These are phyloP conservation scores for Lepidothrix coronata DNA, from an alignment of 2,113 vertebrate genomes.

Conservation along the genomic window DNA sequence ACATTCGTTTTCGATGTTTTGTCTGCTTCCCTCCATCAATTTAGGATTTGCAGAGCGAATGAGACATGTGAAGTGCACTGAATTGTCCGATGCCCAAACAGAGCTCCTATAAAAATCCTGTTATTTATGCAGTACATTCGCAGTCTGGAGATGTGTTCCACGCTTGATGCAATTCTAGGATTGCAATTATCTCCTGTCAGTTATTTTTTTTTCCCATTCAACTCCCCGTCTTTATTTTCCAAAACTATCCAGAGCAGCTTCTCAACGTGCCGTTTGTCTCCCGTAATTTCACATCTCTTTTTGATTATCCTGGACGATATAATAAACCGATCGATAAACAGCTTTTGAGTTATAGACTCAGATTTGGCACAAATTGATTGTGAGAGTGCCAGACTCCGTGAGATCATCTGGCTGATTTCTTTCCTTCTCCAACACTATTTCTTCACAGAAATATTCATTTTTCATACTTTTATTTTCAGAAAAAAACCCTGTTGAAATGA, in stretches of 20 bases:
- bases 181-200: background rate
- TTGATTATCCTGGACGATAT: background rate
- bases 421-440: background rate
- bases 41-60: background rate
- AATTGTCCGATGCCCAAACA: background rate
- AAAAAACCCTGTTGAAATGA: rapidly evolving
- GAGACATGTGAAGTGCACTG: background rate
- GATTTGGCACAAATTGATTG: background rate
- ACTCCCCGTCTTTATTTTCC: background rate
- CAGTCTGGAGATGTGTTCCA: background rate
- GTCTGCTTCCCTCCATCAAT: background rate
- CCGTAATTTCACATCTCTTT: background rate
- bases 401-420: background rate
- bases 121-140: background rate
- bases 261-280: background rate
- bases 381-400: background rate
- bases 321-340: background rate
- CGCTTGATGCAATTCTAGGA: background rate
- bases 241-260: background rate
- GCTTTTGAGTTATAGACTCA: background rate
- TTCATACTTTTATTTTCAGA: background rate
- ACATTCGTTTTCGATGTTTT: background rate
- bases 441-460: background rate
- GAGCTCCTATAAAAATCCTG: background rate
- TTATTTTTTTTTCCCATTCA: background rate